Base-by-base conservation (phyloP, 2,113 vertebrate species). In the Ahaetulla prasina region DNA sequence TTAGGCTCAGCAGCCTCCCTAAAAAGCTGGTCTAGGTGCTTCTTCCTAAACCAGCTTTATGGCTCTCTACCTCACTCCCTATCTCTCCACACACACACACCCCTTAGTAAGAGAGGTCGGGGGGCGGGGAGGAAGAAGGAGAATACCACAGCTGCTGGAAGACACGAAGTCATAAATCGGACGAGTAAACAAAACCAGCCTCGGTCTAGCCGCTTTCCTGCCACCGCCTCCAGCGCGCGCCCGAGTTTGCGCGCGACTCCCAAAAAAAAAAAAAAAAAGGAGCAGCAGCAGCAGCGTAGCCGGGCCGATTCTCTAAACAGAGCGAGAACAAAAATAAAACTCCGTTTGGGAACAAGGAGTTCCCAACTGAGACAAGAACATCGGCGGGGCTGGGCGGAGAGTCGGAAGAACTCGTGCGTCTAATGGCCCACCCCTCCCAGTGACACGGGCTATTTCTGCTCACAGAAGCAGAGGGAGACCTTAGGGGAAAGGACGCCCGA, bases 261-360 rank as follows among this genome's bases (percentile, higher is more conserved):
- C 25, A 2, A 43, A n/a, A 5, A 11, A 50, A 60, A 60, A 60
- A 60, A 54, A 4, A 54, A 54, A 54, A 54, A 45, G 43, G 43
- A 3, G 43, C 2, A 53, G 18, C 4, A 18, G 5, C 54, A n/a
- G 10, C 55, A 23, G 63, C 27, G 6, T n/a, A 49, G 63, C 14
- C 23, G 86, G 86, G 27, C 87, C n/a, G 60, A 45, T 63, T 88
- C 49, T 30, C 87, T 11, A 43, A 88, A 54, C 91, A 88, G 85
- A 63, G 74, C 92, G 23, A 88, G 50, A 20, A 92, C 92, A 85
- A 92, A 85, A 92, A 89, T 60, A 89, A 89, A 89, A 89, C 87
- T 57, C 63, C 27, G 45, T 47, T 92, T 35, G 89, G 90, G 92
- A 88, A 91, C 92, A 80, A 35, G 52, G 86, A 84, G 92, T 93